Conservation (phyloP, 2,888 invertebrate species). For the Isoperla grammatica region DNA sequence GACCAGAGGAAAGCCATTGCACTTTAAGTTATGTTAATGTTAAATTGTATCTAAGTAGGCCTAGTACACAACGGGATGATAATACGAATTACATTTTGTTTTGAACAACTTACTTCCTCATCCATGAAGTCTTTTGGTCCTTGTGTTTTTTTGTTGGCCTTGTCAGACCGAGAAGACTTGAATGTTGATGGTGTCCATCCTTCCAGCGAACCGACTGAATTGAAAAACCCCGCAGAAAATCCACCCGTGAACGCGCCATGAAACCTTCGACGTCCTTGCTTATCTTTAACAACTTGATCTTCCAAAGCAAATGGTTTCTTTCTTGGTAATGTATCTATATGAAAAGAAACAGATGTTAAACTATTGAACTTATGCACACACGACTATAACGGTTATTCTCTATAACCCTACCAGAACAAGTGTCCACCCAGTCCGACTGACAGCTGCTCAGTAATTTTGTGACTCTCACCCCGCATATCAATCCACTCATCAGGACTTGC, state of each 20-base stretch:
- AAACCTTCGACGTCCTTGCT: conserved; percentile 82
- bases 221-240: conserved; percentile 96
- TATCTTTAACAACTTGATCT: conserved; percentile 88
- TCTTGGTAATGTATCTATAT: conserved; percentile 66
- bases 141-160: conserved; percentile 51
- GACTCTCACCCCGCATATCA: too few relatives aligned
- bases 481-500: too few relatives aligned
- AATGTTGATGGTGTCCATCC: conserved; percentile 91
- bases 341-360: conserved; percentile 15
- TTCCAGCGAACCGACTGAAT: conserved; percentile 92
- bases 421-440: too few relatives aligned
- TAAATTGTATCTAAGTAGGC: neutral
- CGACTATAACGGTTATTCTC: too few relatives aligned
- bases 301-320: conserved; percentile 73
- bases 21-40: too few relatives aligned
- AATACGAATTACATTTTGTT: too few relatives aligned
- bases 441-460: too few relatives aligned
- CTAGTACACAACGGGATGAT: too few relatives aligned
- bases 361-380: too few relatives aligned
- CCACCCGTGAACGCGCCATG: conserved; percentile 99
- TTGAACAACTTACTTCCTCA: conserved; percentile 60
- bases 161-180: conserved; percentile 77
- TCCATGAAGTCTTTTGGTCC: conserved; percentile 97
- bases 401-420: too few relatives aligned
- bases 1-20: too few relatives aligned